phyloP scores from a whole-genome alignment of 2,797 vertebrate species.

The Tinamus major region DNA sequence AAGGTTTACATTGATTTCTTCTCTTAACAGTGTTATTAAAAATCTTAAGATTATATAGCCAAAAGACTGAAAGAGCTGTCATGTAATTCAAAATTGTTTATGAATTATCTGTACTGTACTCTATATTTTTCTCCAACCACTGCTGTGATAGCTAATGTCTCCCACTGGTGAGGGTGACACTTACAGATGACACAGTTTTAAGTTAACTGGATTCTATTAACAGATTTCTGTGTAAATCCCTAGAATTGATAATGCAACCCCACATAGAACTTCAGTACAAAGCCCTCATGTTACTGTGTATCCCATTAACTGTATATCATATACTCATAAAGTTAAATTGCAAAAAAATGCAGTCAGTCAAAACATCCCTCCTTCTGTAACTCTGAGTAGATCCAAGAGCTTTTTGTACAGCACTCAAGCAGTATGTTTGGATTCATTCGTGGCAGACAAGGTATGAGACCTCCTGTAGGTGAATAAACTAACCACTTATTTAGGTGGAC shows the following conservation, averaged over 20 bases:
- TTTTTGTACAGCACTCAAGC: not conserved
- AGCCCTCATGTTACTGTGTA: not conserved
- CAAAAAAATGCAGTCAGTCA: not conserved
- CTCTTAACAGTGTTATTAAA: conserved; percentile 7
- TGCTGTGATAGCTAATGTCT: conserved; percentile 66
- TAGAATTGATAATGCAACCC: conserved; percentile 48
- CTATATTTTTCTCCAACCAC: conserved; percentile 25
- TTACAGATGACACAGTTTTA: conserved; percentile 63
- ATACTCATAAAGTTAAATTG: not conserved
- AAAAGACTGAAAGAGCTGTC: conserved; percentile 32
- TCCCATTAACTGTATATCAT: not conserved
- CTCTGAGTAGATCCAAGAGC: not conserved
- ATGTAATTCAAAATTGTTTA: conserved; percentile 54
- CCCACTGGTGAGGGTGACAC: conserved; percentile 55
- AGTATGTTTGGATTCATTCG: not conserved
- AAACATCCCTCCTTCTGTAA: not conserved
- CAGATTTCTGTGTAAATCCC: conserved; percentile 58
- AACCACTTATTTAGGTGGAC: not conserved
- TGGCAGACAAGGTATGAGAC: not conserved
- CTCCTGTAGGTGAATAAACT: not conserved
- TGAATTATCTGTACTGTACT: conserved; percentile 8
- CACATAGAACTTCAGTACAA: conserved; percentile 41
- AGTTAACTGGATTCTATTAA: conserved; percentile 65
- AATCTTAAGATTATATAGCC: conserved; percentile 6
- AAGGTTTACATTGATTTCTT: not conserved